phyloP scores from a whole-genome alignment of 2,113 vertebrate species.

The Axis porcinus region DNA sequence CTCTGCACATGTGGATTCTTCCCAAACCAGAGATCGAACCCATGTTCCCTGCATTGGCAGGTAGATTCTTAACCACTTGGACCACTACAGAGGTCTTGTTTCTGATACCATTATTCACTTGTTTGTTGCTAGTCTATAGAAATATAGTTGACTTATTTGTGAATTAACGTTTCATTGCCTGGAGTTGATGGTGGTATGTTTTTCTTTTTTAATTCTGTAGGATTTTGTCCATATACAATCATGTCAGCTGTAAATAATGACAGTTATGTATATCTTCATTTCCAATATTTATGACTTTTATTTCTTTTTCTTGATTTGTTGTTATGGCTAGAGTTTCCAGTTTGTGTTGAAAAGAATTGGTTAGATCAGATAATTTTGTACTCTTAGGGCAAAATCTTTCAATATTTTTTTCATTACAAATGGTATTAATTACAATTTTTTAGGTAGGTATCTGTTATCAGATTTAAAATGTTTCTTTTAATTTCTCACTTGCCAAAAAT shows the following conservation, averaged over 20 bases:
- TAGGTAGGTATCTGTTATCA: neutral
- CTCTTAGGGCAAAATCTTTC: neutral
- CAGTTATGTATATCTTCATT: neutral
- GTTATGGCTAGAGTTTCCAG: neutral
- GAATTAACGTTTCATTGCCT: too few species aligned
- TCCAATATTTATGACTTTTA: neutral
- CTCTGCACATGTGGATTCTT: too few species aligned
- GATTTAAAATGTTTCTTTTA: neutral
- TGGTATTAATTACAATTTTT: neutral
- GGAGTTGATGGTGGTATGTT: too few species aligned
- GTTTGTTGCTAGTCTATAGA: too few species aligned
- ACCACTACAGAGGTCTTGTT: too few species aligned
- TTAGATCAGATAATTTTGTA: neutral
- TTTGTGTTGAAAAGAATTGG: neutral
- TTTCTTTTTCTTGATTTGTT: neutral
- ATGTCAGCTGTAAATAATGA: neutral
- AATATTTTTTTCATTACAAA: neutral
- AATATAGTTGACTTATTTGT: too few species aligned
- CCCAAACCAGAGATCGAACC: too few species aligned
- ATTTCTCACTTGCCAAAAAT: neutral
- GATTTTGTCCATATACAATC: neutral
- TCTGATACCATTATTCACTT: too few species aligned
- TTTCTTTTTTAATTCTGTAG: too few species aligned
- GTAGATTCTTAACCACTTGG: too few species aligned
- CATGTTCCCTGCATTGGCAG: too few species aligned